phyloP scores from a whole-genome alignment of 2,888 invertebrate species.

The Ariolimax columbianus region DNA sequence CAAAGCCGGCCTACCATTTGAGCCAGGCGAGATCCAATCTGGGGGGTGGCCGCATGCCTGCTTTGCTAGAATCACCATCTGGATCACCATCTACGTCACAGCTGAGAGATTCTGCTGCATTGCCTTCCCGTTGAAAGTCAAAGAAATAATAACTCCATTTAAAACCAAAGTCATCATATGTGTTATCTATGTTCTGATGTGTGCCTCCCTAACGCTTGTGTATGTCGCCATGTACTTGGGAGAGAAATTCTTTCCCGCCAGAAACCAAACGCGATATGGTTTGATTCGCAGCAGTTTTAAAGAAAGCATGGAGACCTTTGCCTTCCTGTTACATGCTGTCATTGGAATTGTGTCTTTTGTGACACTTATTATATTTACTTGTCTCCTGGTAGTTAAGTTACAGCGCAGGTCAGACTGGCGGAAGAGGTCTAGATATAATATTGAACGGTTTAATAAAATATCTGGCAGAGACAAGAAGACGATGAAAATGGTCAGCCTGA shows the following conservation, averaged over 20 bases:
- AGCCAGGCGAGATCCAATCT: conserved; percentile 1
- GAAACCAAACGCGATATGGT: conserved; percentile 23
- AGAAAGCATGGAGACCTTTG: background rate
- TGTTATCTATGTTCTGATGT: background rate
- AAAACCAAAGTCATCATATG: conserved; percentile 13
- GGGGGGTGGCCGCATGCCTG: conserved; percentile 28
- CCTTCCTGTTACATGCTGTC: background rate
- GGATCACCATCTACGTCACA: conserved; percentile 17
- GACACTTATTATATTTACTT: background rate
- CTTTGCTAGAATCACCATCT: conserved; percentile 12
- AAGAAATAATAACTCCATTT: background rate
- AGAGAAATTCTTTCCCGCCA: background rate
- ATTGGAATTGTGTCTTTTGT: background rate
- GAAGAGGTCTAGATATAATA: background rate
- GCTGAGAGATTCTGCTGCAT: too few relatives aligned
- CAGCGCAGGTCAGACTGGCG: background rate
- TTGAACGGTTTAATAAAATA: background rate
- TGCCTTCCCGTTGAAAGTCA: too few relatives aligned
- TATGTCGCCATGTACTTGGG: conserved; percentile 3
- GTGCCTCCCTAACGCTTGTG: background rate
- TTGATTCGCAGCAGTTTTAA: background rate
- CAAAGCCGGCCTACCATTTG: background rate
- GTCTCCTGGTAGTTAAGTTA: too few relatives aligned
- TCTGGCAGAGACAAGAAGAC: background rate
- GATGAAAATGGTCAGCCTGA: too few relatives aligned